Evolutionary conservation across 2,113 vertebrate species (phyloP).

Genomic region (Macquaria ambigua): DNA sequence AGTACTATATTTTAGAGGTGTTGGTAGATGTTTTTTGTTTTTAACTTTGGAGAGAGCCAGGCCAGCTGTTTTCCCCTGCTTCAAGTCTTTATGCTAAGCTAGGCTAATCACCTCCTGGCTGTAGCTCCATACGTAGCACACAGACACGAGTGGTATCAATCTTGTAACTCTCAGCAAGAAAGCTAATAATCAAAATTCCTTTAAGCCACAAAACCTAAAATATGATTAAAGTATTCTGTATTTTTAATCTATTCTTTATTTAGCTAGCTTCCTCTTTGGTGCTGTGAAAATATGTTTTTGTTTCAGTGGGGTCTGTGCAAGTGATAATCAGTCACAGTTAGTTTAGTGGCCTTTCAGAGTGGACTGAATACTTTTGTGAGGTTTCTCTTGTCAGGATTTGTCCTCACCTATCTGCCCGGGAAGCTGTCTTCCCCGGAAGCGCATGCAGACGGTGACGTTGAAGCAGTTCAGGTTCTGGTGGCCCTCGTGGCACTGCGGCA

Average conservation of each 20-base stretch:
- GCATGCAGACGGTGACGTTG: slow-evolving; percentile 89
- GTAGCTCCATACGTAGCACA: background rate
- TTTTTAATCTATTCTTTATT: background rate
- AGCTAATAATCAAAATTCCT: background rate
- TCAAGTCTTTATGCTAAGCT: background rate
- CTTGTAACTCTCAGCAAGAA: background rate
- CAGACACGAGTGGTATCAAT: background rate
- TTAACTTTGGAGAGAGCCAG: background rate
- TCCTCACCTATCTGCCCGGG: slow-evolving; percentile 94
- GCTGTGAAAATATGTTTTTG: background rate
- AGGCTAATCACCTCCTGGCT: background rate
- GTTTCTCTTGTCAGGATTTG: background rate
- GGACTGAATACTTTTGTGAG: background rate
- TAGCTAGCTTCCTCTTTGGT: background rate
- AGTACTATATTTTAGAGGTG: background rate
- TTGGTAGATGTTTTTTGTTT: background rate
- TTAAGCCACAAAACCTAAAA: background rate
- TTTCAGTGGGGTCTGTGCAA: background rate
- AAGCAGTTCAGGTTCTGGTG: slow-evolving; percentile 93
- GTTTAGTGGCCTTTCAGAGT: background rate
- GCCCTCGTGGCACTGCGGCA: slow-evolving; percentile 94
- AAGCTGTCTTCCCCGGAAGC: slow-evolving; percentile 90
- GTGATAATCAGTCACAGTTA: background rate
- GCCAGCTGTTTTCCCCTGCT: no score
- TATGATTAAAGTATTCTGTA: background rate